A percentile compares a stretch with the other conserved stretches of the same genome.
Evolutionary conservation across 2,113 vertebrate genomes (phyloP).

Genomic region (Gorsachius goisagi): DNA sequence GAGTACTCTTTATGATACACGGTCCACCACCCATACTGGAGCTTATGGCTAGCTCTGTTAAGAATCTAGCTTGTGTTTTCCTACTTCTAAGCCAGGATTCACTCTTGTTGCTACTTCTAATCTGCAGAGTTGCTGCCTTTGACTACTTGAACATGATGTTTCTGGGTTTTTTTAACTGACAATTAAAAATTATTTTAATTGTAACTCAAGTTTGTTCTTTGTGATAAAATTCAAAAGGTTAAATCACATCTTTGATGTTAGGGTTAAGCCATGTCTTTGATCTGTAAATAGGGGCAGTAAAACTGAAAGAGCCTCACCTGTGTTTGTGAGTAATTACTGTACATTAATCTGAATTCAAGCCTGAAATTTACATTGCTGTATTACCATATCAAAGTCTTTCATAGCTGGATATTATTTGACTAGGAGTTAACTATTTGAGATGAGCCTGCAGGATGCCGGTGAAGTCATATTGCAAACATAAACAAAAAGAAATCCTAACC

Average conservation of each 20-base stretch:
- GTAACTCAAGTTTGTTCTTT: not conserved
- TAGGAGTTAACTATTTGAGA: conserved; percentile 11
- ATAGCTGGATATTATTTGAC: not conserved
- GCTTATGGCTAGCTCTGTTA: not conserved
- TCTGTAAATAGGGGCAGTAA: conserved; percentile 38
- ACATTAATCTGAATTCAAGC: conserved; percentile 5
- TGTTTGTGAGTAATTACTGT: conserved; percentile 39
- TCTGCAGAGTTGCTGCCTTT: not conserved
- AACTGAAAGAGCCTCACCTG: conserved; percentile 11
- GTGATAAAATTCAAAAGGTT: conserved; percentile 21
- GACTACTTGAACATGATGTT: not conserved
- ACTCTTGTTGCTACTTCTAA: not conserved
- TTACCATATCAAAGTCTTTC: conserved; percentile 59
- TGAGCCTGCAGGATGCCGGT: not conserved
- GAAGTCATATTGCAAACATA: not conserved
- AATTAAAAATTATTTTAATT: conserved; percentile 35
- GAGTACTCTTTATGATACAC: not conserved
- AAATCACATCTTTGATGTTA: conserved; percentile 39
- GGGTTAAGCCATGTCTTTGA: conserved; percentile 15
- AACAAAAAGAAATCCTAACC: not conserved
- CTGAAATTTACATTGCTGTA: not conserved
- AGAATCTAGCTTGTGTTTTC: not conserved
- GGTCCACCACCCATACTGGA: not conserved
- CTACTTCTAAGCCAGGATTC: not conserved
- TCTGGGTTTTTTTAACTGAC: not conserved